Evolutionary conservation across 1,140 invertebrate genomes (phyloP).

Genomic region (Condylostylus longicornis): DNA sequence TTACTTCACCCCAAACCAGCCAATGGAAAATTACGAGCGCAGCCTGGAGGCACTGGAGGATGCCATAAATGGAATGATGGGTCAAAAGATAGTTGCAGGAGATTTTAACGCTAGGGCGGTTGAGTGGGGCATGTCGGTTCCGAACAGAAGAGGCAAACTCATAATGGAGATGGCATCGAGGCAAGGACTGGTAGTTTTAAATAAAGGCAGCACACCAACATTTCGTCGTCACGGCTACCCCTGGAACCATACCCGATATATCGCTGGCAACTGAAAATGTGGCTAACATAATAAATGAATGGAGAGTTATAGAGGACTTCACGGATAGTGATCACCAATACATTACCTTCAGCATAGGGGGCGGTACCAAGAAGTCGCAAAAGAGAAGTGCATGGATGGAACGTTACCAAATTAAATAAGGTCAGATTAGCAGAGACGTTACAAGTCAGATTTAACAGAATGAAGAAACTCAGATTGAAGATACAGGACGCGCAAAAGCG

Average conservation of each 20-base stretch:
- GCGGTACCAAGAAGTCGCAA: no score
- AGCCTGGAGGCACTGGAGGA: conserved; percentile 3
- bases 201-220: conserved; percentile 1
- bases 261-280: conserved; percentile 1
- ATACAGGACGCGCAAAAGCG: background rate
- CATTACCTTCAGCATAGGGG: no score
- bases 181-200: conserved; percentile 9
- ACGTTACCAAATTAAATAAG: no score
- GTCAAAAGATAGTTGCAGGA: conserved; percentile 6
- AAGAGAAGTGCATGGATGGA: no score
- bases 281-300: background rate
- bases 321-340: conserved; percentile 2
- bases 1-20: conserved; percentile 4
- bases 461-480: conserved; percentile 1
- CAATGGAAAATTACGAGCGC: background rate
- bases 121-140: conserved; percentile 11
- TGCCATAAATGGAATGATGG: background rate
- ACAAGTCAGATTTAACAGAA: no score
- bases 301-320: conserved; percentile 3
- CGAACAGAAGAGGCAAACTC: conserved; percentile 8
- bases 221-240: conserved; percentile 1
- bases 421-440: no score
- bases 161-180: conserved; percentile 12
- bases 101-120: conserved; percentile 13
- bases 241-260: background rate